Evolutionary conservation across 1,140 invertebrate genomes (phyloP), one percentile per base, ranked within the genome.

Genomic region (Drosophila miranda): DNA sequence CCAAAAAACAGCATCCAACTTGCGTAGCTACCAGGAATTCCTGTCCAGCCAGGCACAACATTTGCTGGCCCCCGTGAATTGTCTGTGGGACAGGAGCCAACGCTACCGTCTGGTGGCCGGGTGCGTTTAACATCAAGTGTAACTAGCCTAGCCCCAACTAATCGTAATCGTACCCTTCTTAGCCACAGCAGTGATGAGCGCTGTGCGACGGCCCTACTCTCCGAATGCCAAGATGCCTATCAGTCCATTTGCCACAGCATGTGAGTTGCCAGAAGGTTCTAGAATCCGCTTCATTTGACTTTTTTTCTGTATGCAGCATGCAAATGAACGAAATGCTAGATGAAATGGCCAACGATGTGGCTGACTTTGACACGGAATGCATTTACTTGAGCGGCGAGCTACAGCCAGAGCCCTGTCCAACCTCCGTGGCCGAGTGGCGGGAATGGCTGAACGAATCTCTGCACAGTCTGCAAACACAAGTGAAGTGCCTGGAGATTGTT

Each of bases 41-140:
- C 7, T 62, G 8, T 21, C n/a, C 28, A 13, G 13, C 13, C 51
- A 34, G n/a, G 7, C 19, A 28, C 54, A 51, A 21, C 34, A 49
- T 0, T 44, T 84, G 0, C 38, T 23, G 6, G 43, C 16, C 9
- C 42, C 66, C n/a, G 54, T 68, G 2, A 50, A 48, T 21, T 63
- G 49, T 1, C 44, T 86, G n/a, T 80, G 73, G 73, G 80, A 84
- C 11, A 16, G 80, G 8, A 60, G 50, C 6, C 80, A 77, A 54
- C 53, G 80, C 3, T 57, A 74, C 9, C 46, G 46, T 14, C 9
- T 77, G 11, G 63, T 74, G 11, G 42, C 46, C n/a, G 50, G 77
- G 80, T 84, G 74, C 34, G 34, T 38, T 38, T 38, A 26, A 26
- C 5, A 3, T 13, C 11, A 1, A 13, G 11, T 11, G 11, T 4